Conservation (phyloP, 2,888 invertebrate species). For the Heterodera filipjevi region DNA sequence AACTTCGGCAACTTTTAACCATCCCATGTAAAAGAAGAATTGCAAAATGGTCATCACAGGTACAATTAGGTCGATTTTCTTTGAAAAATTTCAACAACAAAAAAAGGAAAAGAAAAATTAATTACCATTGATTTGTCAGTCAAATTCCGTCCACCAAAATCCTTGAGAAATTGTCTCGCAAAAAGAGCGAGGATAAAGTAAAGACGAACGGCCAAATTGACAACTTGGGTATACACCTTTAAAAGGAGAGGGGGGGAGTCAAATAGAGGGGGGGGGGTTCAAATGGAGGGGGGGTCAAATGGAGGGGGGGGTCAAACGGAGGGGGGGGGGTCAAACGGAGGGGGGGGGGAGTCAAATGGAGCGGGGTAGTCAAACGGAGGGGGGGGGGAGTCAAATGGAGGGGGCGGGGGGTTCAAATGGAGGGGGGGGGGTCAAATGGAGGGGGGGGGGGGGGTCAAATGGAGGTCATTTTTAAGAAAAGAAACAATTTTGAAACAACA, state of each 20-base stretch:
- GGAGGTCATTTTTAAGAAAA: too few relatives aligned
- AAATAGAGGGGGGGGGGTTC: too few relatives aligned
- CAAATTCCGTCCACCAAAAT: constrained; percentile 31
- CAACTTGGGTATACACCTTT: constrained; percentile 53
- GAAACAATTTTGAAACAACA: too few relatives aligned
- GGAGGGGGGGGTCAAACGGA: too few relatives aligned
- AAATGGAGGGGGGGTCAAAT: too few relatives aligned
- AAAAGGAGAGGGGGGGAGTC: background rate
- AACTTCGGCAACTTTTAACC: constrained; percentile 62
- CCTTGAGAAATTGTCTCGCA: constrained; percentile 55
- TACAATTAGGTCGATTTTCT: constrained; percentile 57
- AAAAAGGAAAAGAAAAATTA: background rate
- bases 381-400: too few relatives aligned
- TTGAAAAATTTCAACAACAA: background rate
- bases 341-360: too few relatives aligned
- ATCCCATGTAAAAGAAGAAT: constrained; percentile 60
- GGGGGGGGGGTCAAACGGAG: too few relatives aligned
- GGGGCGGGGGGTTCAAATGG: too few relatives aligned
- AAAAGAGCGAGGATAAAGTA: constrained; percentile 57
- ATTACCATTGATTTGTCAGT: constrained; percentile 8
- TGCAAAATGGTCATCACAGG: constrained; percentile 62
- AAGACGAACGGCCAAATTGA: constrained; percentile 57
- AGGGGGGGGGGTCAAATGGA: too few relatives aligned
- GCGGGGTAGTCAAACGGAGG: too few relatives aligned
- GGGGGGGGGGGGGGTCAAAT: too few relatives aligned